phyloP scores from a whole-genome alignment of 2,888 invertebrate species.

The Tromatobia lineatoria region DNA sequence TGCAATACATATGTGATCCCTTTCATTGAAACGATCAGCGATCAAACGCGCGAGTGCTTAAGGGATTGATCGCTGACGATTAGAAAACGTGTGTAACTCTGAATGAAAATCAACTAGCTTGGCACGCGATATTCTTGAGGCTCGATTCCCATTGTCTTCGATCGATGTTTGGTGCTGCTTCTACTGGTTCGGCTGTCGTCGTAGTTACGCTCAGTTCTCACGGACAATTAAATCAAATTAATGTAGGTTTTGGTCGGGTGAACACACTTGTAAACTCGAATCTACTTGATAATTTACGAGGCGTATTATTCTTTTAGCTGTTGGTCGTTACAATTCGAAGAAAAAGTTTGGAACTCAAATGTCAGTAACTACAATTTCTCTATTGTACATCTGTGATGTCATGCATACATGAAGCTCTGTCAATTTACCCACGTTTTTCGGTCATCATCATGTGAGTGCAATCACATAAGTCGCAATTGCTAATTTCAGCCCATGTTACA shows the following conservation, averaged over 20 bases:
- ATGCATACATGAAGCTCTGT: no score
- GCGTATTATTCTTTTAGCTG: conserved; percentile 10
- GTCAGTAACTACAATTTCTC: neutral
- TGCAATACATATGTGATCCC: conserved; percentile 16
- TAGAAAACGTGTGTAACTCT: conserved; percentile 23
- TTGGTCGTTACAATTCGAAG: neutral
- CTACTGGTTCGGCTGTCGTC: conserved; percentile 34
- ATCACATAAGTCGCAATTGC: no score
- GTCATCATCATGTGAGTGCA: no score
- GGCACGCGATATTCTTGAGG: conserved; percentile 54
- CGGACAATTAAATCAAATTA: conserved; percentile 63
- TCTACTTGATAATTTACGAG: conserved; percentile 12
- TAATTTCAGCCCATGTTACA: no score
- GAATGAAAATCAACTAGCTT: neutral
- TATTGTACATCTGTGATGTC: neutral
- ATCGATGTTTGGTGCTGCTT: conserved; percentile 47
- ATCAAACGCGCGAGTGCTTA: conserved; percentile 7
- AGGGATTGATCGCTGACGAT: conserved; percentile 37
- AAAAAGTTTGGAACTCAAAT: neutral
- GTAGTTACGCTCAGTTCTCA: conserved; percentile 50
- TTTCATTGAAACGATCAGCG: conserved; percentile 36
- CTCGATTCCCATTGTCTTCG: conserved; percentile 49
- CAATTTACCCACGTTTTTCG: no score
- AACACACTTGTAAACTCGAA: conserved; percentile 46
- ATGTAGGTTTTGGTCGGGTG: conserved; percentile 46